Base-by-base conservation (phyloP, 2,888 invertebrate genomes). In the Nymphalis c-album region DNA sequence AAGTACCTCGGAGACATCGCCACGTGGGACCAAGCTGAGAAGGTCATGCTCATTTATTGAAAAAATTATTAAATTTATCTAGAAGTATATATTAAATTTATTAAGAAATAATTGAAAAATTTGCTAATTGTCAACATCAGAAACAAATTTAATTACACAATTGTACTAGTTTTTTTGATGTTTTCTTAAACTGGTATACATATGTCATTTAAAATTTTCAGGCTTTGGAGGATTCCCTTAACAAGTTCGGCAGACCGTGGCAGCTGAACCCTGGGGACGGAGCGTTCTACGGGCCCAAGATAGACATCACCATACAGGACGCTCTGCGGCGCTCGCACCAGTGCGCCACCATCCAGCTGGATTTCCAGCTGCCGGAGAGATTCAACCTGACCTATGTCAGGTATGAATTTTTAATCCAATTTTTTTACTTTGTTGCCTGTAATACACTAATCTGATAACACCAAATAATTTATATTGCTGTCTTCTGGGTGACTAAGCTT, bases 231-330 rank as follows among this genome's bases (percentile, higher is more conserved):
- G 96, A 97, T 35, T 97, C 98, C 63, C 93, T 99, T 51, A 94
- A 98, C 81, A 94, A 94, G 64, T 98, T 97, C 85, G 98, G 98
- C 0, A 91, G 94, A 76, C 95, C 96, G 1, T 99, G 99, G 99
- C 95, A 95, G 68, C 89, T 97, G 74, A 99, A 98, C 91, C 97
- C 97, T 0, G 96, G 97, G 0, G 99, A 99, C 90, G 99, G 99
- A 1, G 99, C 99, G 0, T 99, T 99, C 93, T 99, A 99, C 90
- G 99, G 99, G 0, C 99, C 99, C 0, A 99, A 99, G 93, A 99
- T 99, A 76, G 99, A 99, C 89, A 99, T 99, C 84, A 98, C 97
- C 0, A 97, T 99, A 73, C 95, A 93, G 85, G 99, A 99, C 88
- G 99, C 99, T 0, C 88, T 99, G 69, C 94, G 95, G 74, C 93